Conservation (phyloP, 2,888 invertebrate genomes). For the Cheilosia soror region DNA sequence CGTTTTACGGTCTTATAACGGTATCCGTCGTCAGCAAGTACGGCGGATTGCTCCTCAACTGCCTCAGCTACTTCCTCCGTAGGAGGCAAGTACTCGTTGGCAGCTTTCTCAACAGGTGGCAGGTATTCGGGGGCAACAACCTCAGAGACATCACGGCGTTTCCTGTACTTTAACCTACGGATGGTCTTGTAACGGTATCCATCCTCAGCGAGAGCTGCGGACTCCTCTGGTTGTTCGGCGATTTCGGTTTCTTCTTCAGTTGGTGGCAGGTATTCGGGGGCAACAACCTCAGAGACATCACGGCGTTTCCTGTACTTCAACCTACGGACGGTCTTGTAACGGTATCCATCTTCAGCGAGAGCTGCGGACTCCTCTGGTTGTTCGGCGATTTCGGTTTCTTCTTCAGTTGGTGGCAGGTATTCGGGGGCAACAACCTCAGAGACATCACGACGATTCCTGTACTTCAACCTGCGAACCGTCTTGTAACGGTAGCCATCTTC, state of each 20-base stretch:
- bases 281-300: constrained; percentile 78
- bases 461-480: constrained; percentile 78
- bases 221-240: constrained; percentile 72
- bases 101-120: constrained; percentile 54
- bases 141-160: constrained; percentile 70
- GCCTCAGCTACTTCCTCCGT: constrained; percentile 60
- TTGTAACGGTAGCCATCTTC: constrained; percentile 78
- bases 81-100: constrained; percentile 78
- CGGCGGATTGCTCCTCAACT: constrained; percentile 69
- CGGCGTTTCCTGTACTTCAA: constrained; percentile 79
- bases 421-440: constrained; percentile 43
- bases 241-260: constrained; percentile 71
- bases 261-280: constrained; percentile 78
- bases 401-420: constrained; percentile 71
- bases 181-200: constrained; percentile 79
- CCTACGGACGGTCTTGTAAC: constrained; percentile 79
- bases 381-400: constrained; percentile 62
- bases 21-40: constrained; percentile 65
- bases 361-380: constrained; percentile 75
- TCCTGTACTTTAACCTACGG: constrained; percentile 77
- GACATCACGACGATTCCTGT: constrained; percentile 76
- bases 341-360: constrained; percentile 78
- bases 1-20: constrained; percentile 64
- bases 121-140: constrained; percentile 45
- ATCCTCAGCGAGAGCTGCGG: constrained; percentile 76